These are phyloP conservation scores for Andrena dorsata DNA, from an alignment of 2,888 invertebrate species.

Conservation along the genomic window DNA sequence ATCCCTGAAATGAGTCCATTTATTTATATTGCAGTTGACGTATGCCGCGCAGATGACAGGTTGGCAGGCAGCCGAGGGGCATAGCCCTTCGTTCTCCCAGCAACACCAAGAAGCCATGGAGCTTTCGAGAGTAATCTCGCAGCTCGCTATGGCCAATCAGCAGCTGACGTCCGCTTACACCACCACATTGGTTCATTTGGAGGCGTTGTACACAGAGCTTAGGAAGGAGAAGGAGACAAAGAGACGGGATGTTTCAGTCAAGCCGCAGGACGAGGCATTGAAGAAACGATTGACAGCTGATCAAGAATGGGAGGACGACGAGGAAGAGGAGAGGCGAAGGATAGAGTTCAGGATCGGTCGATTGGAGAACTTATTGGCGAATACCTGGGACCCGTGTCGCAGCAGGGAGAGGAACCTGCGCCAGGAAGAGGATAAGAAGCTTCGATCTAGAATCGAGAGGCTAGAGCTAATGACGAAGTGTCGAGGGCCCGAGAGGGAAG, in stretches of 20 bases:
- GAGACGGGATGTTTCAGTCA: conserved; percentile 5
- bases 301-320: neutral
- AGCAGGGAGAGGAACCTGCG: conserved; percentile 28
- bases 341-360: conserved; percentile 63
- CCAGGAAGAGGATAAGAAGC: conserved; percentile 47
- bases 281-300: conserved; percentile 40
- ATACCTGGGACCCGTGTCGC: conserved; percentile 18
- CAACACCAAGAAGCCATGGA: conserved; percentile 73
- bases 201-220: conserved; percentile 77
- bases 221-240: conserved; percentile 59
- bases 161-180: conserved; percentile 81
- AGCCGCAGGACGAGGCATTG: conserved; percentile 16
- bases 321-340: conserved; percentile 33
- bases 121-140: conserved; percentile 79
- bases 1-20: conserved; percentile 52
- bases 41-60: conserved; percentile 79
- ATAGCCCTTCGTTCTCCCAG: conserved; percentile 49
- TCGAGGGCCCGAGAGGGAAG: conserved; percentile 21
- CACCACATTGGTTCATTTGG: conserved; percentile 78
- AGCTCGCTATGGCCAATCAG: conserved; percentile 82
- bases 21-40: conserved; percentile 76
- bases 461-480: conserved; percentile 41
- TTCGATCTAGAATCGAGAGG: conserved; percentile 39
- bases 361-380: conserved; percentile 64
- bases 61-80: conserved; percentile 74